These are phyloP conservation scores for Cyaniris semiargus DNA, from an alignment of 2,888 invertebrate genomes.

Conservation along the genomic window DNA sequence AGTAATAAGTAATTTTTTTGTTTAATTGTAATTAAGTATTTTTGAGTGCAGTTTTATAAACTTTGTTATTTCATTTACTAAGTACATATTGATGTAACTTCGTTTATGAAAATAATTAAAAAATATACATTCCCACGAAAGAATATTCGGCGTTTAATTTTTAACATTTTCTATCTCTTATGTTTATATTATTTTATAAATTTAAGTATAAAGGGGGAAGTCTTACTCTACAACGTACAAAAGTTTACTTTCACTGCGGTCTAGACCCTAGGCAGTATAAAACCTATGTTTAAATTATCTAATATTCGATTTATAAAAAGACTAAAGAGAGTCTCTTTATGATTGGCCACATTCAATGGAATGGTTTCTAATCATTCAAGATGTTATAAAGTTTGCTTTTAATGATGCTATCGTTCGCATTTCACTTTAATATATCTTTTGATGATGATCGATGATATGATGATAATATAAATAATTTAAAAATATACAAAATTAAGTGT, in stretches of 20 bases:
- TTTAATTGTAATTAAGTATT: not conserved
- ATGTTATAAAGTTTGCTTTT: not conserved
- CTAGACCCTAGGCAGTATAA: constrained; percentile 6
- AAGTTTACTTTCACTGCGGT: constrained; percentile 6
- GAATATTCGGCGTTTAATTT: not conserved
- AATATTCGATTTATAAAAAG: constrained; percentile 14
- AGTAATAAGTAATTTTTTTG: not conserved
- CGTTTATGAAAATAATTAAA: not conserved
- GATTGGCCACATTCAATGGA: not conserved
- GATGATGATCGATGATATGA: not conserved
- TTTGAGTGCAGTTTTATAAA: not conserved
- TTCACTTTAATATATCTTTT: not conserved
- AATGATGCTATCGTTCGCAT: not conserved
- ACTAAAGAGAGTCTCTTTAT: constrained; percentile 3
- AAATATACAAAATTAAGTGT: not conserved
- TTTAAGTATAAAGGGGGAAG: not conserved
- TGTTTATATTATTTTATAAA: not conserved
- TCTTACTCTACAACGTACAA: not conserved
- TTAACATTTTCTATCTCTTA: not conserved
- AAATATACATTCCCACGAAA: not conserved
- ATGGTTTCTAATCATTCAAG: not conserved
- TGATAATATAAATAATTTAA: not conserved
- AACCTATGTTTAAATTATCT: constrained; percentile 2
- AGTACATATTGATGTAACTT: not conserved
- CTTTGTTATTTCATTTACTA: not conserved